These are phyloP conservation scores for Euphydryas editha DNA, from an alignment of 2,888 invertebrate genomes.

Conservation along the genomic window DNA sequence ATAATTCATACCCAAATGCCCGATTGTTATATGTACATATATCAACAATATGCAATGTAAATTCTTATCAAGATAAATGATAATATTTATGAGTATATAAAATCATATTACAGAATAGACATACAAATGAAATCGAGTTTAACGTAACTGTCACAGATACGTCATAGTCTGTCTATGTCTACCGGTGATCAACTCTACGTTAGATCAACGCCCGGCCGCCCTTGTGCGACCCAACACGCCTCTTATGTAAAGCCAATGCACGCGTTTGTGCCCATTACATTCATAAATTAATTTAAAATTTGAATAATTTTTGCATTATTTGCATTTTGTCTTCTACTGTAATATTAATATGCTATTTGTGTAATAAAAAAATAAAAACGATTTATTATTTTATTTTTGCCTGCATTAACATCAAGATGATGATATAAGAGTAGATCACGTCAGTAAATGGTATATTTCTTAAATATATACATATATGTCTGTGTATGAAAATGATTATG, in stretches of 20 bases:
- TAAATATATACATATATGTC: too few relatives aligned
- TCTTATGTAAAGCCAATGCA: constrained; percentile 67
- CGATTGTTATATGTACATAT: too few relatives aligned
- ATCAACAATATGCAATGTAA: too few relatives aligned
- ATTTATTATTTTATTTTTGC: neutral
- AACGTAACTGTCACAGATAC: constrained; percentile 5
- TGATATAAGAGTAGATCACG: too few relatives aligned
- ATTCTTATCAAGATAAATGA: too few relatives aligned
- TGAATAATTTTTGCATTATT: neutral
- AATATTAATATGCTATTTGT: neutral
- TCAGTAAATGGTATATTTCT: too few relatives aligned
- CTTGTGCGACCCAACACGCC: constrained; percentile 62
- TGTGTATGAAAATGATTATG: too few relatives aligned
- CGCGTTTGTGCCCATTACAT: constrained; percentile 46
- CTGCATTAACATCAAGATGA: too few relatives aligned
- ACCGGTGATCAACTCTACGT: constrained; percentile 35
- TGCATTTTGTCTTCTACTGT: neutral
- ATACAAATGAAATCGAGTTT: neutral
- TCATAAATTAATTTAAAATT: constrained; percentile 3
- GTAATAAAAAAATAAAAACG: neutral
- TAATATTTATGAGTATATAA: neutral
- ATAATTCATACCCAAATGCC: too few relatives aligned
- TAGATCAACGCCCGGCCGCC: constrained; percentile 69
- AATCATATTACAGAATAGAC: neutral
- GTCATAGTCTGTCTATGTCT: constrained; percentile 27